These are phyloP conservation scores for Mus pahari DNA, from an alignment of 2,113 vertebrate genomes.

Conservation along the genomic window DNA sequence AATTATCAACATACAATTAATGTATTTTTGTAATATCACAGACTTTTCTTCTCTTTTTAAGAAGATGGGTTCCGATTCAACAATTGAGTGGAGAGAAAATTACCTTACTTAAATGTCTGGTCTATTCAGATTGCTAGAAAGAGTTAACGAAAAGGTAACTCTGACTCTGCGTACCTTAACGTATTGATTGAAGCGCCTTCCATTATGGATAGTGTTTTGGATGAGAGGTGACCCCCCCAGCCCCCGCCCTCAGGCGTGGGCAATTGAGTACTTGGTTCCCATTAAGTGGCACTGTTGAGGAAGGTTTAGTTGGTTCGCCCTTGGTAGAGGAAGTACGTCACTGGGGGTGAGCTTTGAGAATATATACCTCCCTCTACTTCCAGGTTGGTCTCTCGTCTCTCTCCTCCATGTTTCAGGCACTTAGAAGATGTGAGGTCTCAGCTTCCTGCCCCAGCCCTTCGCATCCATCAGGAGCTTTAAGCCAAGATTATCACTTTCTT, in stretches of 20 bases:
- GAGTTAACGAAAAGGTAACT: conserved; percentile 62
- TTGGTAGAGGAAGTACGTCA: neutral
- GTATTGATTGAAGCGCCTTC: neutral
- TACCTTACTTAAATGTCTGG: neutral
- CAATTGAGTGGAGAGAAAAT: conserved; percentile 54
- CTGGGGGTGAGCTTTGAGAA: no score
- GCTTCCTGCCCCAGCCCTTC: neutral
- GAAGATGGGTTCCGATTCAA: conserved; percentile 13
- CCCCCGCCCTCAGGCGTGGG: no score
- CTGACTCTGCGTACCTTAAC: neutral
- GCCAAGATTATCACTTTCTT: neutral
- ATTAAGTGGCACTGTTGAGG: neutral
- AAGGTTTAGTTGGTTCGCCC: neutral
- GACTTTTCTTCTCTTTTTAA: conserved; percentile 32
- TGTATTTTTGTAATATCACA: conserved; percentile 52
- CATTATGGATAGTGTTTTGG: neutral
- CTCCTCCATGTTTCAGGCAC: neutral
- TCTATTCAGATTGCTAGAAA: conserved; percentile 59
- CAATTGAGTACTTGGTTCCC: neutral
- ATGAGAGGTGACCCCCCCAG: neutral
- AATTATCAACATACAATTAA: conserved; percentile 47
- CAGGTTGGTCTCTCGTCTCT: neutral
- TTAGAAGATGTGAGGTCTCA: neutral
- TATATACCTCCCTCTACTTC: neutral
- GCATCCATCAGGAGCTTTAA: neutral